phyloP scores from a whole-genome alignment of 2,888 invertebrate species.

The Lasiommata megera region DNA sequence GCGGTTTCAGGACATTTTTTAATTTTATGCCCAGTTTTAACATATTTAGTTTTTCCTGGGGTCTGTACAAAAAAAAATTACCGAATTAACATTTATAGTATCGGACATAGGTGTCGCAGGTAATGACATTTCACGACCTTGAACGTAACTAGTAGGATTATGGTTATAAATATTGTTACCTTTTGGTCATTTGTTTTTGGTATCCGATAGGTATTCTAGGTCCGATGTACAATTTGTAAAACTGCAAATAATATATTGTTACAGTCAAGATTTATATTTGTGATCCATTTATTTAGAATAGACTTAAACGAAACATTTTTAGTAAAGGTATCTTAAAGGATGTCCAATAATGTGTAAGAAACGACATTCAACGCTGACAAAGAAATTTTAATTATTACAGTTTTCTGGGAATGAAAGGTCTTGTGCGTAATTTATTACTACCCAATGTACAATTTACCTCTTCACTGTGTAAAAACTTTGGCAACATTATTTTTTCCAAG shows the following conservation, averaged over 20 bases:
- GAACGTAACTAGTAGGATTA: too few relatives aligned
- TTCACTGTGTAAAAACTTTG: constrained; percentile 90
- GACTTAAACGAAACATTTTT: too few relatives aligned
- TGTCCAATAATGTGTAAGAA: too few relatives aligned
- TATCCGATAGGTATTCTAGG: constrained; percentile 81
- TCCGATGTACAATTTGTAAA: constrained; percentile 87
- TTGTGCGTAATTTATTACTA: not conserved
- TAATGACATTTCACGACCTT: too few relatives aligned
- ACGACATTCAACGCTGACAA: too few relatives aligned
- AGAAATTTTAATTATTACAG: too few relatives aligned
- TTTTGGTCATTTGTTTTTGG: constrained; percentile 76
- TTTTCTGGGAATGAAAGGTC: too few relatives aligned
- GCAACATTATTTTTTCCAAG: constrained; percentile 87
- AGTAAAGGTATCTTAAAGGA: too few relatives aligned
- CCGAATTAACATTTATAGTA: not conserved
- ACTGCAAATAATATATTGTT: constrained; percentile 71
- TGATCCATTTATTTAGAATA: too few relatives aligned
- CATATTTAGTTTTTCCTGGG: constrained; percentile 56
- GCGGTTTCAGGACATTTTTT: constrained; percentile 82
- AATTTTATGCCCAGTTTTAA: constrained; percentile 82
- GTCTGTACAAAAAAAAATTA: constrained; percentile 39
- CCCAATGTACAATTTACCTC: constrained; percentile 74
- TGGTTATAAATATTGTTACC: constrained; percentile 53
- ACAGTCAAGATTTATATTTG: too few relatives aligned
- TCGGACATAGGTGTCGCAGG: too few relatives aligned